Percentiles rank a stretch among this genome's conserved stretches.
Conservation (phyloP, 2,888 invertebrate species). For the Eilema depressum region DNA sequence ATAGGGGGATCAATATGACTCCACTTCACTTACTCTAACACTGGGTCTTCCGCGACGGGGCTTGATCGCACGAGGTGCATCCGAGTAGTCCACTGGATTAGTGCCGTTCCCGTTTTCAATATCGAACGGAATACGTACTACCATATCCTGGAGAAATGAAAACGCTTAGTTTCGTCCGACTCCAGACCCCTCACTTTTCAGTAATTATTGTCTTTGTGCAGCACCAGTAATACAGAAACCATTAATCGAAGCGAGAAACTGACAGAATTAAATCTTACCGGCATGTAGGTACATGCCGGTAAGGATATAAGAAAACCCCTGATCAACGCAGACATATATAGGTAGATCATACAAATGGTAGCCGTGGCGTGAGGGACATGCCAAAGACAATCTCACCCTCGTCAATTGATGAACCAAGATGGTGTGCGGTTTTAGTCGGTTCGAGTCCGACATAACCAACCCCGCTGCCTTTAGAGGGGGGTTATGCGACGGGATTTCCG, state of each 20-base stretch:
- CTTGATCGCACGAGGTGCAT: slow-evolving; percentile 68
- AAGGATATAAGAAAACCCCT: neutral
- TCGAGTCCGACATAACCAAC: too few species aligned
- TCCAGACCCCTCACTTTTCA: too few species aligned
- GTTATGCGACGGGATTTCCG: too few species aligned
- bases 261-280: too few species aligned
- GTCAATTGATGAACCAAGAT: too few species aligned
- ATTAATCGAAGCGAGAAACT: neutral
- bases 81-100: slow-evolving; percentile 62
- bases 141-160: slow-evolving; percentile 66
- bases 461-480: too few species aligned
- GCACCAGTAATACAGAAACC: neutral
- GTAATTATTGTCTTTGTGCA: neutral
- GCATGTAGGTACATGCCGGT: too few species aligned
- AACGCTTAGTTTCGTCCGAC: neutral
- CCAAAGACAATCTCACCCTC: too few species aligned
- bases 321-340: neutral
- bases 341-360: too few species aligned
- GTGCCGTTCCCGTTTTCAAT: slow-evolving; percentile 69
- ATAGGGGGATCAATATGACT: too few species aligned
- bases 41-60: slow-evolving; percentile 78
- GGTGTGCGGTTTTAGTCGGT: too few species aligned
- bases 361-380: too few species aligned
- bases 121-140: slow-evolving; percentile 81
- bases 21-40: slow-evolving; percentile 67